These are phyloP conservation scores for Drosophila paranaensis DNA, from an alignment of 2,888 invertebrate genomes.

Conservation along the genomic window DNA sequence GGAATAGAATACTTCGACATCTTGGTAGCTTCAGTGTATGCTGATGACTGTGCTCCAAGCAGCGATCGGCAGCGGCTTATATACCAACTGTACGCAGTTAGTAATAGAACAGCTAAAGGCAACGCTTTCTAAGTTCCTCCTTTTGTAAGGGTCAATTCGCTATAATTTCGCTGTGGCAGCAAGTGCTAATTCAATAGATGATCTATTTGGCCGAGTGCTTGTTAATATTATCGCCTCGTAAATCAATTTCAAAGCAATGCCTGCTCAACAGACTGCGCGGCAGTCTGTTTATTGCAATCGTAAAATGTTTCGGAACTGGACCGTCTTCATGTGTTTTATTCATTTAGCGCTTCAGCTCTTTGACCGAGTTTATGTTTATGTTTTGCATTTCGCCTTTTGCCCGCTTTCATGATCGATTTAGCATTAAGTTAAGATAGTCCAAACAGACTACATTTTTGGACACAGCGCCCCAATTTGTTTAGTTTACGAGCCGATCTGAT, in stretches of 20 bases:
- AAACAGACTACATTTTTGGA: slow-evolving; percentile 28
- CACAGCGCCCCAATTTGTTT: slow-evolving; percentile 53
- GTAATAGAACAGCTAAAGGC: not conserved
- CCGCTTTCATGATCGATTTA: slow-evolving; percentile 67
- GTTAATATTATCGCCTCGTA: slow-evolving; percentile 61
- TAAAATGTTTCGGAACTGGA: slow-evolving; percentile 50
- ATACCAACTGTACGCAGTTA: slow-evolving; percentile 28
- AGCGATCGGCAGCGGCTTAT: slow-evolving; percentile 34
- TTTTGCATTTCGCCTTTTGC: slow-evolving; percentile 27
- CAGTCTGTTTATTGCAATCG: slow-evolving; percentile 66
- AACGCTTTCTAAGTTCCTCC: slow-evolving; percentile 16
- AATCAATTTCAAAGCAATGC: slow-evolving; percentile 55
- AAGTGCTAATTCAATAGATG: slow-evolving; percentile 39
- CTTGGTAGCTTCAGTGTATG: slow-evolving; percentile 28
- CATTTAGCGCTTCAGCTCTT: slow-evolving; percentile 11
- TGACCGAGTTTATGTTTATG: slow-evolving; percentile 52
- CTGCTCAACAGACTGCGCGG: not conserved
- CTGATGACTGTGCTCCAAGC: slow-evolving; percentile 49
- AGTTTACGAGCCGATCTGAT: slow-evolving; percentile 49
- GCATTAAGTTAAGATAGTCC: slow-evolving; percentile 47
- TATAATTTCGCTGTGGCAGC: slow-evolving; percentile 35
- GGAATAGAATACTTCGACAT: slow-evolving; percentile 39
- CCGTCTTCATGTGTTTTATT: slow-evolving; percentile 16
- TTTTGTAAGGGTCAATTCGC: slow-evolving; percentile 17
- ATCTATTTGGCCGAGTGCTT: slow-evolving; percentile 31